Percentiles rank a stretch among this genome's conserved stretches.
Conservation (phyloP, 2,797 vertebrate species). For the Darevskia nairensis region DNA sequence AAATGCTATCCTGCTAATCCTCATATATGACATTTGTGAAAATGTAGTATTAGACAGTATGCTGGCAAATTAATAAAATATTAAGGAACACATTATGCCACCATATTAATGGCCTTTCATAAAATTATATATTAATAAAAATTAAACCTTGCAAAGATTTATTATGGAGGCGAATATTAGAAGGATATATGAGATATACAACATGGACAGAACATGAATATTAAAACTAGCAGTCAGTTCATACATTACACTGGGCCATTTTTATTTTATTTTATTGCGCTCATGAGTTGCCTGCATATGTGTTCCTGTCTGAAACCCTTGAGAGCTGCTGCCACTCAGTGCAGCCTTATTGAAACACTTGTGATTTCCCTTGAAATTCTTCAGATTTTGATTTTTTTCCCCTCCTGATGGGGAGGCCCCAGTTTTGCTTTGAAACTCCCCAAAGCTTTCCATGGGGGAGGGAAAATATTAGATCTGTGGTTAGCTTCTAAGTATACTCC, state of each 20-base stretch:
- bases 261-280: no score
- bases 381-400: not conserved
- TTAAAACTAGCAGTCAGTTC: not conserved
- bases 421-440: not conserved
- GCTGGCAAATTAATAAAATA: constrained; percentile 17
- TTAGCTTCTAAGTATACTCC: not conserved
- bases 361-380: not conserved
- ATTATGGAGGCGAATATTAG: not conserved
- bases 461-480: no score
- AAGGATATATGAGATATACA: not conserved
- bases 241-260: not conserved
- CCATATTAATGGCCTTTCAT: constrained; percentile 6
- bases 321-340: no score
- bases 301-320: no score
- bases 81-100: constrained; percentile 20
- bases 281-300: not conserved
- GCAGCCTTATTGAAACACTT: not conserved
- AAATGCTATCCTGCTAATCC: constrained; percentile 1
- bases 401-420: not conserved
- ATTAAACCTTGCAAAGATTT: constrained; percentile 6
- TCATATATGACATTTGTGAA: constrained; percentile 7
- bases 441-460: no score
- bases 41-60: constrained; percentile 4
- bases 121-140: constrained; percentile 28
- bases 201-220: not conserved